Evolutionary conservation across 2,113 vertebrate genomes (phyloP).

Genomic region (Daboia siamensis): DNA sequence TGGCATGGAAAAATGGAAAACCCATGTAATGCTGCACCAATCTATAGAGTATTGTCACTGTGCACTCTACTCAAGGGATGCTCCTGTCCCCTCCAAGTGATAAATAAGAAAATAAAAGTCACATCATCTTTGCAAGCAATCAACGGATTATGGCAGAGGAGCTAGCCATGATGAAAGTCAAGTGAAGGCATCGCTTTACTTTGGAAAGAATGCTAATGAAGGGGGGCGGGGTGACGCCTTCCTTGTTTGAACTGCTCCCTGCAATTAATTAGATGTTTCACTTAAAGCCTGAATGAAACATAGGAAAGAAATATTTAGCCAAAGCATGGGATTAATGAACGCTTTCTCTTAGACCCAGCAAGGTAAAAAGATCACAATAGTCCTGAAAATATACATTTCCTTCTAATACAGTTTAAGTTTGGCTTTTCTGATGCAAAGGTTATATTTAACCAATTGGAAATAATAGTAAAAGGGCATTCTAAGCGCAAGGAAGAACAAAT

Average conservation of each 20-base stretch:
- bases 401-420: constrained; percentile 38
- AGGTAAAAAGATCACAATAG: constrained; percentile 46
- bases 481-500: constrained; percentile 2
- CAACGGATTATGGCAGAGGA: constrained; percentile 31
- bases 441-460: constrained; percentile 27
- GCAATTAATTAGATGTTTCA: constrained; percentile 45
- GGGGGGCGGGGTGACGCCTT: neutral
- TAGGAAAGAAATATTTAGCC: constrained; percentile 41
- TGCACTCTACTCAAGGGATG: constrained; percentile 41
- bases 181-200: constrained; percentile 21
- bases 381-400: constrained; percentile 31
- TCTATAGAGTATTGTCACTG: constrained; percentile 20
- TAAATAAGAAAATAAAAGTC: constrained; percentile 40
- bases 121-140: constrained; percentile 8
- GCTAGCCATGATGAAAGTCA: constrained; percentile 36
- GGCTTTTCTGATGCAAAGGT: constrained; percentile 30
- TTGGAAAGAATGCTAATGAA: constrained; percentile 36
- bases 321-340: constrained; percentile 39
- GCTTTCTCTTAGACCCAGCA: neutral
- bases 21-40: constrained; percentile 48
- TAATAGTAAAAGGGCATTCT: constrained; percentile 2
- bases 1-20: constrained; percentile 43
- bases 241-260: constrained; percentile 18
- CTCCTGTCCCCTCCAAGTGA: constrained; percentile 23
- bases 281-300: constrained; percentile 37